Conservation (phyloP, 2,797 vertebrate genomes). For the Avahi laniger region DNA sequence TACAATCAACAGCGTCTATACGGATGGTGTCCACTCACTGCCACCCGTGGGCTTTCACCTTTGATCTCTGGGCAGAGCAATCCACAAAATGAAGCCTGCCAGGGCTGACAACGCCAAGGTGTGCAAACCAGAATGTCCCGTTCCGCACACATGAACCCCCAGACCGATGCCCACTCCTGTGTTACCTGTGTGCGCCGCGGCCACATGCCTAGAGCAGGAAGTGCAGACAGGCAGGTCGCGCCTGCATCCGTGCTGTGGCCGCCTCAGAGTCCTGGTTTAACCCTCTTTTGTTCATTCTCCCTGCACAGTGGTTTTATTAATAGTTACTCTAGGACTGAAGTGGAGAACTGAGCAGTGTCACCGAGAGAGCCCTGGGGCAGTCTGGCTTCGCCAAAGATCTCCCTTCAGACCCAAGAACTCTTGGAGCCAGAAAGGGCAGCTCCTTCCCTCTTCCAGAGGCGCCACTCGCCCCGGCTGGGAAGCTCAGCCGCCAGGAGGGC, state of each 20-base stretch:
- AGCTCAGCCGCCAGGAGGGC: too few relatives aligned
- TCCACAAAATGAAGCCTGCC: background rate
- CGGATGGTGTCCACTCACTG: accelerated
- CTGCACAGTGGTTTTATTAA: background rate
- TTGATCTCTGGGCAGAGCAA: background rate
- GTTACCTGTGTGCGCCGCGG: background rate
- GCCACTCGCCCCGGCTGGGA: background rate
- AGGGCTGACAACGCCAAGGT: accelerated
- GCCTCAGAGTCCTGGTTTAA: background rate
- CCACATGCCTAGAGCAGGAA: background rate
- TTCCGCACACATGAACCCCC: accelerated
- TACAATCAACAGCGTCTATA: accelerated
- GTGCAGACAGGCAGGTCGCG: background rate
- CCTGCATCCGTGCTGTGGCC: background rate
- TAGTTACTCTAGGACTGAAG: background rate
- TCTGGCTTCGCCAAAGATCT: background rate
- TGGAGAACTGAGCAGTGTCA: background rate
- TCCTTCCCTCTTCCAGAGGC: background rate
- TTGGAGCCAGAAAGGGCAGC: background rate
- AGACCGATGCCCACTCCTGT: accelerated
- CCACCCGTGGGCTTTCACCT: too few relatives aligned
- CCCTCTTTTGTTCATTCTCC: background rate
- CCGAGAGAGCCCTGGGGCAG: background rate
- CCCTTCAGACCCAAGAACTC: background rate
- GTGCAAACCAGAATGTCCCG: background rate